Percentiles rank a stretch among this genome's conserved stretches.
These are phyloP conservation scores for Nyctibius bracteatus DNA, from an alignment of 2,113 vertebrate genomes.

Conservation along the genomic window DNA sequence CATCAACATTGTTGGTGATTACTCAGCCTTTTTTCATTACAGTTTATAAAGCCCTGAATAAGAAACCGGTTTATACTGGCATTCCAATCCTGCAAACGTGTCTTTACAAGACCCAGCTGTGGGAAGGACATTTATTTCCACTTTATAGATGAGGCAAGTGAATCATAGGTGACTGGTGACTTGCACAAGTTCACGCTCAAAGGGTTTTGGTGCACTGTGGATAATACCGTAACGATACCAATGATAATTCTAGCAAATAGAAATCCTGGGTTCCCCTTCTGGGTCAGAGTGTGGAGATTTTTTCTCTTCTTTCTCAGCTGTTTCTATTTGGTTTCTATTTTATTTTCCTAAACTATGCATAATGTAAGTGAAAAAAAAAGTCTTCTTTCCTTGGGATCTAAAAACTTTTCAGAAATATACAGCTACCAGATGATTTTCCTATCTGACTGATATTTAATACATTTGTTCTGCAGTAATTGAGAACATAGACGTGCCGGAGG, in stretches of 20 bases:
- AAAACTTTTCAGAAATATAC: neutral
- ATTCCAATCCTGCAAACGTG: constrained; percentile 10
- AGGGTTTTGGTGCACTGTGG: neutral
- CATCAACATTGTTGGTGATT: constrained; percentile 27
- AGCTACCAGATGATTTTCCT: constrained; percentile 16
- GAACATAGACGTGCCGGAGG: constrained; percentile 18
- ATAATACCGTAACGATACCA: neutral
- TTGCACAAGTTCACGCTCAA: neutral
- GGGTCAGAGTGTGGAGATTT: neutral
- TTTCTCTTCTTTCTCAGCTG: neutral
- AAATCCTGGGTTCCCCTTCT: neutral
- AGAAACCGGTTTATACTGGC: constrained; percentile 16
- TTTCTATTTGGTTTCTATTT: neutral
- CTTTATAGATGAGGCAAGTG: constrained; percentile 1
- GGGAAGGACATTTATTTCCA: constrained; percentile 9
- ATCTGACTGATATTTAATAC: constrained; percentile 53
- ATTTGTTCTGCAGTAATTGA: constrained; percentile 54
- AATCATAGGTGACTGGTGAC: neutral
- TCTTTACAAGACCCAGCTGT: constrained; percentile 46
- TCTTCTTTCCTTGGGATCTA: neutral
- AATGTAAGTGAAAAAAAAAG: neutral
- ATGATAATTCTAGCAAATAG: neutral
- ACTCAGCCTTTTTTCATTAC: constrained; percentile 44
- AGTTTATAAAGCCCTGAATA: constrained; percentile 37
- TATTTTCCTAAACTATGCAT: neutral